phyloP scores from a whole-genome alignment of 1,140 invertebrate species.

The Lepidostoma basale region DNA sequence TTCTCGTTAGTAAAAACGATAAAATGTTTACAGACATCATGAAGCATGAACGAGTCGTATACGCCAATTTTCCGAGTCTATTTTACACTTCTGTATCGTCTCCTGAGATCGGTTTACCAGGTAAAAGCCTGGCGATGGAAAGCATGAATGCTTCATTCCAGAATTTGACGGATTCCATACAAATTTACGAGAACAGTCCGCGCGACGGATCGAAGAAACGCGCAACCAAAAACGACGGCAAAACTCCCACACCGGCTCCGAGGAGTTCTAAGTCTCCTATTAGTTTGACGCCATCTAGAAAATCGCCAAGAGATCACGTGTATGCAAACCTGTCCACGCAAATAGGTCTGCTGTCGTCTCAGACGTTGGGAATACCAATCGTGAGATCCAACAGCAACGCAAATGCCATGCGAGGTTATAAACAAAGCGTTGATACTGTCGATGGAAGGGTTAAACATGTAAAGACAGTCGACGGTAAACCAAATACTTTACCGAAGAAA shows the following conservation, averaged over 20 bases:
- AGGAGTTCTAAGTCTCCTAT: constrained; percentile 35
- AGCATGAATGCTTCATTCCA: constrained; percentile 38
- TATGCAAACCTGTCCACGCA: constrained; percentile 38
- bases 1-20: constrained; percentile 33
- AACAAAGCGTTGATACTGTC: not conserved
- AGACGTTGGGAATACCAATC: constrained; percentile 15
- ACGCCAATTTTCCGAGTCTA: constrained; percentile 40
- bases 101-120: constrained; percentile 12
- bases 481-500: constrained; percentile 40
- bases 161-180: constrained; percentile 45
- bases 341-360: constrained; percentile 12
- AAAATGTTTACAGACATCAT: constrained; percentile 22
- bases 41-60: constrained; percentile 31
- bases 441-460: not conserved
- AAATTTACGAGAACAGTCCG: constrained; percentile 44
- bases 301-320: constrained; percentile 33
- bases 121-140: constrained; percentile 20
- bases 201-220: constrained; percentile 18
- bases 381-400: not conserved
- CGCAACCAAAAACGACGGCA: constrained; percentile 23
- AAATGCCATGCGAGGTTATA: not conserved
- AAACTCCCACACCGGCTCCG: constrained; percentile 44
- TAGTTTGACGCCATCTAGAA: not conserved
- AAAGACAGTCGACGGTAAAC: constrained; percentile 28
- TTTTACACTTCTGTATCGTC: constrained; percentile 16